These are phyloP conservation scores for Phaonia tiefii DNA, from an alignment of 2,888 invertebrate species.

Conservation along the genomic window DNA sequence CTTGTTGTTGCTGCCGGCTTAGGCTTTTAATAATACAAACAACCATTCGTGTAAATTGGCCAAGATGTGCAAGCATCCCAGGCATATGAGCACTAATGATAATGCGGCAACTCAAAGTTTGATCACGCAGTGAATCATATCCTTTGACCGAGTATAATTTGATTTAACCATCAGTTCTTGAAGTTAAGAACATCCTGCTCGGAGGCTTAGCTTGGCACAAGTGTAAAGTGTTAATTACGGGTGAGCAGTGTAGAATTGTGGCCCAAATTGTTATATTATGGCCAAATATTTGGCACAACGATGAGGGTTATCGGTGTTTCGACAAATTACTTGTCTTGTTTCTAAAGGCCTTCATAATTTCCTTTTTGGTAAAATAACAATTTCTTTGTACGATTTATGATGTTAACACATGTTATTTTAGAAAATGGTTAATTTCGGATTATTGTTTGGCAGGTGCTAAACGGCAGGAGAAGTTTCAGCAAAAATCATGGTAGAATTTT, in stretches of 20 bases:
- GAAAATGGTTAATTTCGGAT: slow-evolving; percentile 12
- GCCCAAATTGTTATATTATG: too few relatives aligned
- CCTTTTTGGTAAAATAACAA: slow-evolving; percentile 1
- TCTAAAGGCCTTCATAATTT: slow-evolving; percentile 37
- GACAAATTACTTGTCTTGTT: slow-evolving; percentile 56
- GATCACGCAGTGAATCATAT: not conserved
- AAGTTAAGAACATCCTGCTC: slow-evolving; percentile 13
- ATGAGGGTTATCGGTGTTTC: slow-evolving; percentile 4
- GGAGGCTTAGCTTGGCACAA: not conserved
- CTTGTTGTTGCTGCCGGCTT: not conserved
- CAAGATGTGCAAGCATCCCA: not conserved
- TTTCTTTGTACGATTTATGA: slow-evolving; percentile 18
- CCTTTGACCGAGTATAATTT: not conserved
- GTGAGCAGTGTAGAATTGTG: too few relatives aligned
- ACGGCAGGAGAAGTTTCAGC: not conserved
- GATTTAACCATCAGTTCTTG: slow-evolving; percentile 8
- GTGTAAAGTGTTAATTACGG: not conserved
- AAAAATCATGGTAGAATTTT: too few relatives aligned
- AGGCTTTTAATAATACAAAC: slow-evolving; percentile 34
- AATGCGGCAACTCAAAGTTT: too few relatives aligned
- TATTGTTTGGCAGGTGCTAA: slow-evolving; percentile 30
- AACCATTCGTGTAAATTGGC: not conserved
- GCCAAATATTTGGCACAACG: too few relatives aligned
- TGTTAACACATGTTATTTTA: slow-evolving; percentile 22
- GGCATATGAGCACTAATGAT: too few relatives aligned